A percentile compares a stretch with the other conserved stretches of the same genome.
These are phyloP conservation scores for Zoanthus solanderi DNA, from an alignment of 92 coral and sea anemone genomes.

Conservation along the genomic window DNA sequence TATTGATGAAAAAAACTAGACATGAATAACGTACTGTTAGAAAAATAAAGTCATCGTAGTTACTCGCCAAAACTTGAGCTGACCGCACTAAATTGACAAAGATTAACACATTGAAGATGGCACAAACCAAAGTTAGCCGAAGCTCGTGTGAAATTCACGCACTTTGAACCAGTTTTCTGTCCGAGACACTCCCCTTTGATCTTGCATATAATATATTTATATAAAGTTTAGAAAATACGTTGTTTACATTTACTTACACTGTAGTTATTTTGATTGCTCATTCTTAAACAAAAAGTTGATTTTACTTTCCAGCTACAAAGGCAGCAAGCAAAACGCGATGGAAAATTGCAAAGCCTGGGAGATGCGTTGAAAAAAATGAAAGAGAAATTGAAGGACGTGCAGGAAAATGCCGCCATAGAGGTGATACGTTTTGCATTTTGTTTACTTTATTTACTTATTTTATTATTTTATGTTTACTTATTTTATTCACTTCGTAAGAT, in stretches of 20 bases:
- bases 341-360: conserved; percentile 64
- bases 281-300: neutral
- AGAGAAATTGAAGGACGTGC: conserved; percentile 66
- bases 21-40: too few relatives aligned
- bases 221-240: neutral
- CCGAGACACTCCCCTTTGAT: too few relatives aligned
- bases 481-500: too few relatives aligned
- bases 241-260: neutral
- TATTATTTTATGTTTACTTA: too few relatives aligned
- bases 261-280: neutral
- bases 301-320: conserved; percentile 48
- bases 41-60: too few relatives aligned
- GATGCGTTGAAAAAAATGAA: conserved; percentile 67
- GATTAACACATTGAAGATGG: too few relatives aligned
- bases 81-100: too few relatives aligned
- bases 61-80: too few relatives aligned
- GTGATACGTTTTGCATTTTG: conserved; percentile 33
- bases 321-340: conserved; percentile 51
- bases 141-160: too few relatives aligned
- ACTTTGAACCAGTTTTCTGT: neutral
- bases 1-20: too few relatives aligned
- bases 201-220: neutral
- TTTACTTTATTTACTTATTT: too few relatives aligned
- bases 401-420: conserved; percentile 80
- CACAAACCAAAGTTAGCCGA: too few relatives aligned